Base-by-base conservation (phyloP, 2,888 invertebrate species). In the Carpatolechia fugitivella region DNA sequence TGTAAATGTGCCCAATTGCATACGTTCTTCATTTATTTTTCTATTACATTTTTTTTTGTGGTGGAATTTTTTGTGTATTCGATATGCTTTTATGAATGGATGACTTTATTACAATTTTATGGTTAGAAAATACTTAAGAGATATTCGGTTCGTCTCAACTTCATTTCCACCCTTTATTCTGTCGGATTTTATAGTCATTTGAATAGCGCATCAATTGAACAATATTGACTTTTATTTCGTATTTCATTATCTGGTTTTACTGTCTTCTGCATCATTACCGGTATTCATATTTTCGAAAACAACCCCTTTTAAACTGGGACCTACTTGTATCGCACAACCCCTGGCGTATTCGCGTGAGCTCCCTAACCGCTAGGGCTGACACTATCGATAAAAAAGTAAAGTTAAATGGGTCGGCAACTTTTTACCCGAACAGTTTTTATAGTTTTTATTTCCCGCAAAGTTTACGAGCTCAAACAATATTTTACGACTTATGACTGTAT, bases 361-460 rank as follows among this genome's bases (percentile, higher is more conserved):
- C 29, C 13, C 20, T 44, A 44, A 44, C 44, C 13, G 44, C n/a
- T 55, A 55, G 51, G 44, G 55, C 31, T 47, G 33, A 16, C 47
- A 52, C 24, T 56, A 57, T 57, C 54, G 54, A 57, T 54, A 57
- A 51, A 24, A 24, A 46, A 44, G 46, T 57, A 51, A 58, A 58
- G 53, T 55, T 52, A 49, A 58, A 58, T 58, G 57, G 53, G 31
- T 53, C 53, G 55, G 44, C 57, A 58, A 58, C 52, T 80, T 80
- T 86, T 85, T 81, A 79, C 83, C 71, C 66, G 69, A 78, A 73
- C 81, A 75, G 73, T 80, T 88, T 86, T 89, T 87, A 88, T 86
- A 75, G 73, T 80, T 88, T 86, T 89, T 86, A 87, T 86, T 76
- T 69, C 72, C 71, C 71, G 73, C 79, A 73, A 70, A 72, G 75